Percentiles rank a stretch among this genome's conserved stretches.
These are phyloP conservation scores for Patella pellucida DNA, from an alignment of 2,888 invertebrate genomes.

Conservation along the genomic window DNA sequence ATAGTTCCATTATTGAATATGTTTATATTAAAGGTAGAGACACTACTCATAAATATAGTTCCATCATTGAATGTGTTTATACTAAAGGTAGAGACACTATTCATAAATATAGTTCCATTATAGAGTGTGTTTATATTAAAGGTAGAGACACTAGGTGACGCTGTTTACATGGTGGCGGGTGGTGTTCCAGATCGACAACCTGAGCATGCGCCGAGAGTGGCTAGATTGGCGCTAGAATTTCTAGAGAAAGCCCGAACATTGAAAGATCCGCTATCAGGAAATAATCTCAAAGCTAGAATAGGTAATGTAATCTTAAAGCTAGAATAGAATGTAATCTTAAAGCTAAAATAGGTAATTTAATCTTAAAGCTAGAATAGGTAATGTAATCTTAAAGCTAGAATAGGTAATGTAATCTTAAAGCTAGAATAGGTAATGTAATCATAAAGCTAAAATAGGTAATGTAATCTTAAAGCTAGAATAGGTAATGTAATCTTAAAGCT, in stretches of 20 bases:
- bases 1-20: too few species aligned
- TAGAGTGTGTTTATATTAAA: conserved; percentile 59
- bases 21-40: too few species aligned
- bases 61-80: too few species aligned
- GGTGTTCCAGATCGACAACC: conserved; percentile 85
- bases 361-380: conserved; percentile 77
- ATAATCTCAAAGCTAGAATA: conserved; percentile 75
- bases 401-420: too few species aligned
- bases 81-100: too few species aligned
- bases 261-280: conserved; percentile 73
- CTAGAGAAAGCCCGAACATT: conserved; percentile 79
- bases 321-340: too few species aligned
- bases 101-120: too few species aligned
- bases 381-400: background rate
- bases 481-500: conserved; percentile 70
- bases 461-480: background rate
- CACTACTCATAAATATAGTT: too few species aligned
- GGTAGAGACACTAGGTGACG: conserved; percentile 93
- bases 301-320: conserved; percentile 71
- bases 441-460: conserved; percentile 77
- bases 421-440: too few species aligned
- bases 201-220: conserved; percentile 82
- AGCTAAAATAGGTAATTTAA: too few species aligned
- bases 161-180: conserved; percentile 89
- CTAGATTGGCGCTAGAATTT: conserved; percentile 84